Percentiles rank a stretch among this genome's conserved stretches.
These are phyloP conservation scores for Clusia tigrina DNA, from an alignment of 2,888 invertebrate genomes.

Conservation along the genomic window DNA sequence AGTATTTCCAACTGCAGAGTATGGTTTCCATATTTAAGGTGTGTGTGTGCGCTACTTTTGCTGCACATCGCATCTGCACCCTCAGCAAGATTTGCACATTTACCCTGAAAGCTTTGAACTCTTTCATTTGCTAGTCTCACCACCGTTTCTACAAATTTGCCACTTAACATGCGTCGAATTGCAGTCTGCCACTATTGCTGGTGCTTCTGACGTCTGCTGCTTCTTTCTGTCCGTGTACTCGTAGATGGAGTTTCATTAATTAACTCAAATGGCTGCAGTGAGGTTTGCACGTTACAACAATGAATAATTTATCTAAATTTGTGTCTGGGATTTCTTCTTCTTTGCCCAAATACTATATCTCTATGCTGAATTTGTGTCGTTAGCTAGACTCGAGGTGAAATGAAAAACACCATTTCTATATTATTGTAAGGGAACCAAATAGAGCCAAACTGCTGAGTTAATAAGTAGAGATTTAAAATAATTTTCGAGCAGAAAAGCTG, in stretches of 20 bases:
- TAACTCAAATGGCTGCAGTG: slow-evolving; percentile 55
- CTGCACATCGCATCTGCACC: slow-evolving; percentile 9
- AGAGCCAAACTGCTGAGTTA: slow-evolving; percentile 20
- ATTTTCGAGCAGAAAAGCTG: too few species aligned
- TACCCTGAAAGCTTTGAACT: slow-evolving; percentile 38
- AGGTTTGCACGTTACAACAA: slow-evolving; percentile 59
- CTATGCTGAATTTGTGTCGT: slow-evolving; percentile 17
- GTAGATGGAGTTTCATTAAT: slow-evolving; percentile 52
- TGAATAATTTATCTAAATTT: slow-evolving; percentile 59
- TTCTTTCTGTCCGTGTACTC: slow-evolving; percentile 35
- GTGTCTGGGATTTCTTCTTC: slow-evolving; percentile 49
- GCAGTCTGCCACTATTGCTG: slow-evolving; percentile 38
- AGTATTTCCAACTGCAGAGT: too few species aligned
- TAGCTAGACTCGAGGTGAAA: slow-evolving; percentile 44
- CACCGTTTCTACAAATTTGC: slow-evolving; percentile 44
- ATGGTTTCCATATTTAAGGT: neutral
- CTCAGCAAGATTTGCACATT: slow-evolving; percentile 49
- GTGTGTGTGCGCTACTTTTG: slow-evolving; percentile 2
- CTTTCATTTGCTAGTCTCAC: slow-evolving; percentile 35
- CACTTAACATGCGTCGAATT: slow-evolving; percentile 27
- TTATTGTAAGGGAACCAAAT: slow-evolving; percentile 32
- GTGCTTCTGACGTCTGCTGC: slow-evolving; percentile 16
- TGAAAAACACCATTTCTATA: slow-evolving; percentile 37
- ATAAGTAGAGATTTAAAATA: too few species aligned
- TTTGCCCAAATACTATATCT: slow-evolving; percentile 16